phyloP scores from a whole-genome alignment of 2,113 vertebrate species.

The Colius striatus region DNA sequence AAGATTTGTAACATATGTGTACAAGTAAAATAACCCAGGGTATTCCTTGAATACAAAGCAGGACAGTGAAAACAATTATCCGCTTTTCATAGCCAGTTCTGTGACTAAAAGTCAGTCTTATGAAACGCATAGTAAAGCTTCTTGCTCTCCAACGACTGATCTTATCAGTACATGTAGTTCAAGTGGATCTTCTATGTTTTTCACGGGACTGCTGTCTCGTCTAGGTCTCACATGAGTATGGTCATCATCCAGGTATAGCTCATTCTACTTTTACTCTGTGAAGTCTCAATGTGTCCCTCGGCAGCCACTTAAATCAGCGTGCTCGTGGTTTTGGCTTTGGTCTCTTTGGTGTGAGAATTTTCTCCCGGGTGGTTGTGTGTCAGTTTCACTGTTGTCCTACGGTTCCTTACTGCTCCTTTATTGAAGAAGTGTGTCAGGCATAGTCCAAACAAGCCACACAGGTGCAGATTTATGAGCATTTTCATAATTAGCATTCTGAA shows the following conservation, averaged over 20 bases:
- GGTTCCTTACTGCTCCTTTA: neutral
- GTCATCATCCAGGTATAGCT: neutral
- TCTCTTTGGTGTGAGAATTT: neutral
- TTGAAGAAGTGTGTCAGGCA: fast-evolving
- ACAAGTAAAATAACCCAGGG: neutral
- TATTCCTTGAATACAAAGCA: neutral
- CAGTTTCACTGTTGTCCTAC: neutral
- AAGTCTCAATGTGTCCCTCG: neutral
- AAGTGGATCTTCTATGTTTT: neutral
- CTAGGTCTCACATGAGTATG: neutral
- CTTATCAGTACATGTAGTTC: neutral
- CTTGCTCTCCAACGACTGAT: neutral
- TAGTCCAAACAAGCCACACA: neutral
- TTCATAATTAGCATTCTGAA: neutral
- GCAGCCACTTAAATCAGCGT: neutral
- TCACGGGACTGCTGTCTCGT: neutral
- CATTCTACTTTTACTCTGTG: neutral
- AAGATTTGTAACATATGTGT: neutral
- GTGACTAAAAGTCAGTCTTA: neutral
- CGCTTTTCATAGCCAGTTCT: neutral
- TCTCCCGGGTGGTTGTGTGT: neutral
- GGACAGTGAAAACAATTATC: neutral
- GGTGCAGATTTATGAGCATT: neutral
- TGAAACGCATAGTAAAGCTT: neutral
- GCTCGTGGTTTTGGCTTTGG: neutral